Evolutionary conservation across 1,140 invertebrate genomes (phyloP).

Genomic region (Drosophila lini): DNA sequence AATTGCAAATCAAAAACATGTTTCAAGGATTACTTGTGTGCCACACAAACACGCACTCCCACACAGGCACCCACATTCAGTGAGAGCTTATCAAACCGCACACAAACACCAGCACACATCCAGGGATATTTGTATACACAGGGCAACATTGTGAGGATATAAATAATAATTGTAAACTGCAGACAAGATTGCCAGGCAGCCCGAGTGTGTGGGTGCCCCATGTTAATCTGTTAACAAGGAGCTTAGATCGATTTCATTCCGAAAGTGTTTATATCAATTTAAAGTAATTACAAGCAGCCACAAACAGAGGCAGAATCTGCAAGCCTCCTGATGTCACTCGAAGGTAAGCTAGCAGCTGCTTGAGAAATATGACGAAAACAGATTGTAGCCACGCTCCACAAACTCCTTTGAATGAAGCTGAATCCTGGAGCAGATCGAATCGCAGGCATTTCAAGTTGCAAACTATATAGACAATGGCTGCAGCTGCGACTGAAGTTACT

Average conservation of each 20-base stretch:
- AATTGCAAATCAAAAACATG: conserved; percentile 83
- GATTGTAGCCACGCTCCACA: conserved; percentile 56
- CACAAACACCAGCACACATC: conserved; percentile 33
- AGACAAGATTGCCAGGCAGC: conserved; percentile 38
- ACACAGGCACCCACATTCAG: conserved; percentile 5
- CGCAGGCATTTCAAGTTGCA: conserved; percentile 20
- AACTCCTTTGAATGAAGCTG: conserved; percentile 23
- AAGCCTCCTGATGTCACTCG: conserved; percentile 42
- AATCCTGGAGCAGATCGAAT: background rate
- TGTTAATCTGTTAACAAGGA: conserved; percentile 83
- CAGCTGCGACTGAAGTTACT: conserved; percentile 16
- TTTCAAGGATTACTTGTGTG: conserved; percentile 80
- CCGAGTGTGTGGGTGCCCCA: conserved; percentile 39
- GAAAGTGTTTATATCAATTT: conserved; percentile 83
- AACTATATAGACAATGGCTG: conserved; percentile 50
- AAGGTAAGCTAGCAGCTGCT: conserved; percentile 21
- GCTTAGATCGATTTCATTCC: conserved; percentile 82
- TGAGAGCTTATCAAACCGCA: conserved; percentile 67
- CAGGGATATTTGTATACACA: conserved; percentile 48
- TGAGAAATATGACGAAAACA: conserved; percentile 61
- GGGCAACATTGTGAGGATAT: conserved; percentile 59
- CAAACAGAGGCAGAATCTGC: conserved; percentile 57
- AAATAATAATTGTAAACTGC: conserved; percentile 80
- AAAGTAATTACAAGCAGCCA: conserved; percentile 80
- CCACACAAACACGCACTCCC: conserved; percentile 23